Conservation (phyloP, 2,797 vertebrate species). For the Pseudochirops corinnae region DNA sequence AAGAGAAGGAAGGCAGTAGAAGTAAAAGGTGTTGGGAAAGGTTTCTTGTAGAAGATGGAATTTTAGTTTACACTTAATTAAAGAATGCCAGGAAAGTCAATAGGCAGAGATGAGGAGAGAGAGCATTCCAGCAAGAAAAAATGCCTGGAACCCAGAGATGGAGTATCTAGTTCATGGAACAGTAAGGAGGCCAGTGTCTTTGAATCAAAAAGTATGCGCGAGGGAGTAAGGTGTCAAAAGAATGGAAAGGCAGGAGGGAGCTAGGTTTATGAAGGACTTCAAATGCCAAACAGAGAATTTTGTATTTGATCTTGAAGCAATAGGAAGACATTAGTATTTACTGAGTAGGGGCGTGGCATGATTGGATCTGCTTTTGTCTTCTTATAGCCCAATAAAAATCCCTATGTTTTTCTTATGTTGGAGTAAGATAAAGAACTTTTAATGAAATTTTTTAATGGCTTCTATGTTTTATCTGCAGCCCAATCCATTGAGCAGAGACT, state of each 20-base stretch:
- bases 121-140: too few relatives aligned
- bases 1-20: neutral
- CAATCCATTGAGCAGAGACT: constrained; percentile 93
- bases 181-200: too few relatives aligned
- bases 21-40: neutral
- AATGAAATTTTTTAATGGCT: constrained; percentile 63
- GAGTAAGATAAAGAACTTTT: constrained; percentile 45
- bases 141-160: too few relatives aligned
- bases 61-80: neutral
- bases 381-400: neutral
- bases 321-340: neutral
- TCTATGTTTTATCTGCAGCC: constrained; percentile 86
- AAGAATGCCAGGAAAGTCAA: too few relatives aligned
- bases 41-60: neutral
- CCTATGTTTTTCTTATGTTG: neutral
- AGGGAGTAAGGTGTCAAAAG: too few relatives aligned
- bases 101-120: too few relatives aligned
- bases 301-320: neutral
- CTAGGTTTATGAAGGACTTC: too few relatives aligned
- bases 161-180: too few relatives aligned
- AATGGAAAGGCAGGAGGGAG: too few relatives aligned
- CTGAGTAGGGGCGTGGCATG: neutral
- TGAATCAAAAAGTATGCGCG: too few relatives aligned
- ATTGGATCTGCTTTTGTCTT: neutral
- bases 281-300: neutral